Evolutionary conservation across 2,113 vertebrate species (phyloP).

Genomic region (Ageneiosus marmoratus): DNA sequence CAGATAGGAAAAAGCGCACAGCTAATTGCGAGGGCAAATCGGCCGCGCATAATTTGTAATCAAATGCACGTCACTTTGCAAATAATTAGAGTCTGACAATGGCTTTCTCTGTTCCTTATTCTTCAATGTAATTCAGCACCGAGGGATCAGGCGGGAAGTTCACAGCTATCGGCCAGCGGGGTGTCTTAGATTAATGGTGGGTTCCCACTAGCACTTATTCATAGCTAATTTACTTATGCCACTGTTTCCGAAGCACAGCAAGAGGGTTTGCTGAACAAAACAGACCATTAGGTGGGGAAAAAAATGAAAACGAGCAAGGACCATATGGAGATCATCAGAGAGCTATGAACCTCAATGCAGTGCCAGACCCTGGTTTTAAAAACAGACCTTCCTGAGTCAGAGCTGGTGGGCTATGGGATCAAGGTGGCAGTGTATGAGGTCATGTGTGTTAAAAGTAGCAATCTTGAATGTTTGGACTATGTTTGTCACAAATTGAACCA

Average conservation of each 20-base stretch:
- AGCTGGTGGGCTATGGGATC: slow-evolving; percentile 58
- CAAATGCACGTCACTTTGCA: slow-evolving; percentile 21
- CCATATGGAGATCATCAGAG: slow-evolving; percentile 73
- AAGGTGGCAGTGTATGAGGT: slow-evolving; percentile 52
- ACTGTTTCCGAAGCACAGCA: slow-evolving; percentile 58
- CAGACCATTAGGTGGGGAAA: slow-evolving; percentile 39
- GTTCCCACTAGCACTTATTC: slow-evolving; percentile 65
- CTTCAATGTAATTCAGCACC: slow-evolving; percentile 26
- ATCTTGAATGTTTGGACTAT: background rate
- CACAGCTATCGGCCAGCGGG: slow-evolving; percentile 61
- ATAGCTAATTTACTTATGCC: slow-evolving; percentile 69
- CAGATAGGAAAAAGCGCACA: background rate
- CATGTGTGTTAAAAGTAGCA: slow-evolving; percentile 10
- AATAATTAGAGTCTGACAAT: slow-evolving; percentile 31
- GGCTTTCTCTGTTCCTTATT: slow-evolving; percentile 27
- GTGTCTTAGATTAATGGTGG: slow-evolving; percentile 55
- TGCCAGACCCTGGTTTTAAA: slow-evolving; percentile 54
- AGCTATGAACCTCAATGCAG: slow-evolving; percentile 69
- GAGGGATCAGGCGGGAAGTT: slow-evolving; percentile 44
- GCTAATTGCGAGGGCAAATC: slow-evolving; percentile 28
- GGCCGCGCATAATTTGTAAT: slow-evolving; percentile 45
- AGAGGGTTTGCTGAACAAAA: slow-evolving; percentile 44
- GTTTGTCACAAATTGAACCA: background rate
- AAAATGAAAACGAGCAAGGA: slow-evolving; percentile 54
- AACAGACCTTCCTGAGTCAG: slow-evolving; percentile 52